A percentile compares a stretch with the other conserved stretches of the same genome.
Conservation (phyloP, 2,888 invertebrate genomes). For the Drosophila koepferae region DNA sequence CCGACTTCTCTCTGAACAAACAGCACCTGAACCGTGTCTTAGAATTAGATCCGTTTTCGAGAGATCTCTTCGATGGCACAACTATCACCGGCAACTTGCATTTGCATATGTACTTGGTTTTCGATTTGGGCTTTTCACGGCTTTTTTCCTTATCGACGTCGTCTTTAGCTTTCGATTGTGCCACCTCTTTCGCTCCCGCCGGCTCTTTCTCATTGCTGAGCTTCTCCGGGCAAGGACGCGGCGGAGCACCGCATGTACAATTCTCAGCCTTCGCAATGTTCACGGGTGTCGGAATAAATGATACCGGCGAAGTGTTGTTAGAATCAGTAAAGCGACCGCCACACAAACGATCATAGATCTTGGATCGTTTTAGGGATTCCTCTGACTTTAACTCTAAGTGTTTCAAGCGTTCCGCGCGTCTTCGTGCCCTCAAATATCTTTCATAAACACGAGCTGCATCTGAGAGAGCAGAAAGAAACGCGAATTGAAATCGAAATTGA, state of each 20-base stretch:
- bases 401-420: slow-evolving; percentile 19
- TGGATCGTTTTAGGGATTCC: no score
- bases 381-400: background rate
- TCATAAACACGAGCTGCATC: slow-evolving; percentile 38
- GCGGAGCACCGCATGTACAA: background rate
- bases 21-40: background rate
- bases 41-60: background rate
- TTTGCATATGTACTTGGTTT: slow-evolving; percentile 1
- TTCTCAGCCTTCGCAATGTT: background rate
- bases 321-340: slow-evolving; percentile 10
- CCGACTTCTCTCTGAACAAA: background rate
- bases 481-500: no score
- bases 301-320: background rate
- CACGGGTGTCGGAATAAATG: background rate
- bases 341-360: slow-evolving; percentile 6
- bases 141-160: no score
- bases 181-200: background rate
- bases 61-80: slow-evolving; percentile 11
- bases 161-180: background rate
- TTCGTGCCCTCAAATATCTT: slow-evolving; percentile 35
- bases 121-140: background rate
- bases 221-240: background rate
- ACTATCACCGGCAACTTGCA: slow-evolving; percentile 26
- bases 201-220: background rate
- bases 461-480: background rate